A percentile compares a stretch with the other conserved stretches of the same genome.
Conservation (phyloP, 2,797 vertebrate species). For the Ceryle rudis region DNA sequence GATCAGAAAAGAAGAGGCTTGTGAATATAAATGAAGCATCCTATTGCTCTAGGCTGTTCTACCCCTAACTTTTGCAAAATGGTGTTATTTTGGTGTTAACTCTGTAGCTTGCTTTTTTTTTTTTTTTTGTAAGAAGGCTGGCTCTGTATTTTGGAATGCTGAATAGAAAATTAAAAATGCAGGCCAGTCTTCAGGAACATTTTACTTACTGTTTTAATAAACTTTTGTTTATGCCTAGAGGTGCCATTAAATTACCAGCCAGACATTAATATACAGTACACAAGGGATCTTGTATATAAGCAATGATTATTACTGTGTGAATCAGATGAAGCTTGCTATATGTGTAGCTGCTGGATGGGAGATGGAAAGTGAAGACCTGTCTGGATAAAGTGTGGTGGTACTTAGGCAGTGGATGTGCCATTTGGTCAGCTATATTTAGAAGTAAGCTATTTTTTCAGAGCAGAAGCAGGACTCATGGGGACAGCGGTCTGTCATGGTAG, state of each 20-base stretch:
- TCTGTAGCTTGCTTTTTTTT: slow-evolving; percentile 12
- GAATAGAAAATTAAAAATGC: slow-evolving; percentile 70
- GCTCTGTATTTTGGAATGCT: slow-evolving; percentile 58
- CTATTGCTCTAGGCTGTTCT: not conserved
- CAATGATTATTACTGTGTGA: slow-evolving; percentile 60
- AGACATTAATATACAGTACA: slow-evolving; percentile 81
- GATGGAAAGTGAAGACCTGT: slow-evolving; percentile 12
- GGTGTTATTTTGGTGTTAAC: slow-evolving; percentile 20
- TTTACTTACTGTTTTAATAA: slow-evolving; percentile 84
- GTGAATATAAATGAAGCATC: slow-evolving; percentile 21
- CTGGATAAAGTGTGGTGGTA: not conserved
- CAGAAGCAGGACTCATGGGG: not conserved
- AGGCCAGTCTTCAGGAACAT: slow-evolving; percentile 72
- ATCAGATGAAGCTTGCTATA: slow-evolving; percentile 57
- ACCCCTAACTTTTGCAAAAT: slow-evolving; percentile 15
- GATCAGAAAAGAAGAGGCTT: not conserved
- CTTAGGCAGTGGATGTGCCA: not conserved
- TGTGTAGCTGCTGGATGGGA: slow-evolving; percentile 57
- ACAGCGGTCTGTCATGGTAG: not conserved
- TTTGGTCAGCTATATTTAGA: not conserved
- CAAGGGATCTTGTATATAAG: slow-evolving; percentile 72
- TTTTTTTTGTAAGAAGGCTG: not conserved
- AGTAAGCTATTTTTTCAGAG: not conserved
- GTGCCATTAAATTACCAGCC: slow-evolving; percentile 83
- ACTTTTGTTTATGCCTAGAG: slow-evolving; percentile 86